phyloP scores from a whole-genome alignment of 2,888 invertebrate genomes.

The Leucophenga montana region DNA sequence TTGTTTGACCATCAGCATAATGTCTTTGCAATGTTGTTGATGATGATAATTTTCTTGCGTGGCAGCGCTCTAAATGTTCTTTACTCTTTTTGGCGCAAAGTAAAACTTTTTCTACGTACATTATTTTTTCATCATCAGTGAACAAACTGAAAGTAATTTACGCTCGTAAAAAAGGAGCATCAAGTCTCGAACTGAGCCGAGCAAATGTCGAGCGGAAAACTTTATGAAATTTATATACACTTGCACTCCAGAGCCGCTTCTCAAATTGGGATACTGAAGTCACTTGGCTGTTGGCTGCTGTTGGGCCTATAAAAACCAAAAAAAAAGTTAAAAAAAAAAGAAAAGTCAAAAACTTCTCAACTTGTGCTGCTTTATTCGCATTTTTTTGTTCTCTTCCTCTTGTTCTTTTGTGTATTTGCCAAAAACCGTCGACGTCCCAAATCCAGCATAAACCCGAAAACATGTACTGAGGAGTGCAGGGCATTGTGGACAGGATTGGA shows the following conservation, averaged over 20 bases:
- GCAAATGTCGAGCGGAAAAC: constrained; percentile 55
- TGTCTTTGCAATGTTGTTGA: constrained; percentile 63
- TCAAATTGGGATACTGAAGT: no score
- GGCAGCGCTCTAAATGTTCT: constrained; percentile 20
- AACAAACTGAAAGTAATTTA: constrained; percentile 69
- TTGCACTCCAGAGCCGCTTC: no score
- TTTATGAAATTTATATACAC: constrained; percentile 66
- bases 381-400: background rate
- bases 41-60: constrained; percentile 52
- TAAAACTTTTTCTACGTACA: constrained; percentile 65
- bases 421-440: no score
- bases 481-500: background rate
- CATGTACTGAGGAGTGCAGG: no score
- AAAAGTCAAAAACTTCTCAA: constrained; percentile 19
- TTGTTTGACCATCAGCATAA: constrained; percentile 46
- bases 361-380: background rate
- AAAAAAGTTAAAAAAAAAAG: no score
- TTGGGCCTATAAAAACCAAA: no score
- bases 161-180: constrained; percentile 64
- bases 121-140: constrained; percentile 70
- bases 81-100: constrained; percentile 14
- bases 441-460: no score
- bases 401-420: constrained; percentile 8
- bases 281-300: no score
- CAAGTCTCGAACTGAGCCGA: constrained; percentile 45